These are phyloP conservation scores for Aricia artaxerxes DNA, from an alignment of 2,888 invertebrate genomes.

Conservation along the genomic window DNA sequence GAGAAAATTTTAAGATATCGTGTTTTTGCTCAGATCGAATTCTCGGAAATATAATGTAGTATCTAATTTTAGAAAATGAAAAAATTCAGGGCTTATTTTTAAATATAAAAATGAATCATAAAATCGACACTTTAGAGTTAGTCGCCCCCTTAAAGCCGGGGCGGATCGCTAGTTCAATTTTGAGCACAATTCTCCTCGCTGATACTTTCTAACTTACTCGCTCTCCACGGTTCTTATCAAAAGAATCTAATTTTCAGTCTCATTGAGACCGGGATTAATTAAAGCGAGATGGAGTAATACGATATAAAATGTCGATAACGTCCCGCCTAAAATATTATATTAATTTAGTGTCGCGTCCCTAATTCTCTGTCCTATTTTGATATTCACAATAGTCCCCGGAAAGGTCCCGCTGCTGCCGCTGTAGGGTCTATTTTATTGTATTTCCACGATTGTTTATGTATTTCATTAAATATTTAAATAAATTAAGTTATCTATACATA, in stretches of 20 bases:
- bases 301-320: conserved; percentile 13
- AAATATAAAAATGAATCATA: too few species aligned
- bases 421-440: background rate
- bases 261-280: conserved; percentile 19
- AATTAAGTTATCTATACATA: too few species aligned
- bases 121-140: too few species aligned
- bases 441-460: background rate
- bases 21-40: too few species aligned
- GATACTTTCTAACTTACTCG: background rate
- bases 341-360: background rate
- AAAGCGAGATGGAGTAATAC: conserved; percentile 15
- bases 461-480: background rate
- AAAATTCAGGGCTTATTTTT: too few species aligned
- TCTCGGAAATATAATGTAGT: too few species aligned
- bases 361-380: background rate
- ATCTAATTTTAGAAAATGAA: too few species aligned
- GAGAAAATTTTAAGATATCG: too few species aligned
- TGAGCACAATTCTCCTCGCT: background rate
- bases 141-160: background rate
- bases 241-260: conserved; percentile 14
- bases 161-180: background rate
- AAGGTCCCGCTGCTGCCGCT: background rate
- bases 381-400: background rate
- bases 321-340: conserved; percentile 8
- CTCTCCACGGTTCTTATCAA: background rate